Conservation (phyloP, 2,888 invertebrate genomes). For the Ormyrus thymus region DNA sequence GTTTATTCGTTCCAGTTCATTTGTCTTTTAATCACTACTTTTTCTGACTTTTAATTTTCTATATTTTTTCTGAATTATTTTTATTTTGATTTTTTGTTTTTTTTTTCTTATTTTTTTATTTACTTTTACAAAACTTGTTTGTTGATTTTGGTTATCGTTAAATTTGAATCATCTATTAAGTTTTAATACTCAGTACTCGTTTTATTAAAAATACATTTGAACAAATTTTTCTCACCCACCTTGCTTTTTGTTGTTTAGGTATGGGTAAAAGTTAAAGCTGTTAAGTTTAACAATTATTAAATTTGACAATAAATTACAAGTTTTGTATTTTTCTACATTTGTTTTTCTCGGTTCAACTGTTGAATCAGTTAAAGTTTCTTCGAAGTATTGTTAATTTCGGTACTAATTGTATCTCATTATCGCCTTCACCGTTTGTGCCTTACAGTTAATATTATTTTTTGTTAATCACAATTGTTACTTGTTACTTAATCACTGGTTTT, state of each 20-base stretch:
- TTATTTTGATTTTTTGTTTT: slow-evolving; percentile 3
- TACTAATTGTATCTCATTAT: no score
- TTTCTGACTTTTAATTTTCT: neutral
- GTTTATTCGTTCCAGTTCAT: neutral
- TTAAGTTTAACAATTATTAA: slow-evolving; percentile 39
- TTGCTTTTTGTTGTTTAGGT: slow-evolving; percentile 1
- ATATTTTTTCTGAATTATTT: neutral
- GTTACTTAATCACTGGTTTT: slow-evolving; percentile 25
- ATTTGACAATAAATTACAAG: slow-evolving; percentile 10
- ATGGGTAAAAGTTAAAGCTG: slow-evolving; percentile 13
- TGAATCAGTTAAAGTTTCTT: slow-evolving; percentile 11
- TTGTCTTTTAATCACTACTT: neutral
- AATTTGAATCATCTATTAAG: slow-evolving; percentile 19
- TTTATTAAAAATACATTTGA: slow-evolving; percentile 11
- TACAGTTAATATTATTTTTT: slow-evolving; percentile 10
- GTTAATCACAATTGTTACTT: slow-evolving; percentile 16
- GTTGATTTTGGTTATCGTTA: slow-evolving; percentile 2
- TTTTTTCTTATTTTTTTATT: neutral
- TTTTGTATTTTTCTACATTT: slow-evolving; percentile 23
- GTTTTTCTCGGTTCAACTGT: neutral
- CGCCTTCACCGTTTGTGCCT: slow-evolving; percentile 19
- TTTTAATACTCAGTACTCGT: slow-evolving; percentile 13
- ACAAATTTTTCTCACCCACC: slow-evolving; percentile 33
- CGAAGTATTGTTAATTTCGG: slow-evolving; percentile 7
- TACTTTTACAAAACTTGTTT: neutral